Evolutionary conservation across 1,140 invertebrate genomes (phyloP).

Genomic region (Aethina tumida): DNA sequence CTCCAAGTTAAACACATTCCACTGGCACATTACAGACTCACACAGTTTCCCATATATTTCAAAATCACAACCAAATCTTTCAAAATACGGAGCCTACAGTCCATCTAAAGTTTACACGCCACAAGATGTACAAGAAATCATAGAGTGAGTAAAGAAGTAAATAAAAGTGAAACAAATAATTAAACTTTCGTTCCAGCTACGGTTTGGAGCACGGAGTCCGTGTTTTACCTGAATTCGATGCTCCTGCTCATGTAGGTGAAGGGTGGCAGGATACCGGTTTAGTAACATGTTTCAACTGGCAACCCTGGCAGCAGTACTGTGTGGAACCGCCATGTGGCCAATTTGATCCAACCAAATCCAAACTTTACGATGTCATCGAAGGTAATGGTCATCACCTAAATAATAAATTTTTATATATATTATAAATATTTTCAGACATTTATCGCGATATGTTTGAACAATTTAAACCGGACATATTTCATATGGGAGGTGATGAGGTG

Average conservation of each 20-base stretch:
- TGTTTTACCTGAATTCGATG: conserved; percentile 77
- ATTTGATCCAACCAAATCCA: conserved; percentile 64
- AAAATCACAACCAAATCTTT: conserved; percentile 54
- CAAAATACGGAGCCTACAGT: conserved; percentile 62
- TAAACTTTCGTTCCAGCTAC: too few species aligned
- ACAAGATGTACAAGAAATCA: conserved; percentile 45
- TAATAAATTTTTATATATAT: conserved; percentile 8
- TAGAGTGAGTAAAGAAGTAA: conserved; percentile 45
- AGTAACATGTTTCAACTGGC: conserved; percentile 55
- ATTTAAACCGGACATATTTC: conserved; percentile 68
- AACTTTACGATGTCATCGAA: conserved; percentile 62
- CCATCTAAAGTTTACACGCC: conserved; percentile 50
- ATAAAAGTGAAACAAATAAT: not conserved
- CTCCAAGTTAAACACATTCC: conserved; percentile 76
- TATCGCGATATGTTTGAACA: conserved; percentile 41
- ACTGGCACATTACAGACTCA: conserved; percentile 85
- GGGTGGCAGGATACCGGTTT: conserved; percentile 69
- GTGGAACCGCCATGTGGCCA: conserved; percentile 83
- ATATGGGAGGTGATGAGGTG: conserved; percentile 83
- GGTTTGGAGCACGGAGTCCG: conserved; percentile 68
- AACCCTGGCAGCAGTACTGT: conserved; percentile 68
- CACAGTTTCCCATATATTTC: conserved; percentile 76
- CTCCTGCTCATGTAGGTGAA: conserved; percentile 78
- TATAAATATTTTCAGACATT: conserved; percentile 25
- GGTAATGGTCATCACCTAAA: conserved; percentile 34